Base-by-base conservation (phyloP, 92 coral and sea anemone genomes). In the Heliopora coerulea region DNA sequence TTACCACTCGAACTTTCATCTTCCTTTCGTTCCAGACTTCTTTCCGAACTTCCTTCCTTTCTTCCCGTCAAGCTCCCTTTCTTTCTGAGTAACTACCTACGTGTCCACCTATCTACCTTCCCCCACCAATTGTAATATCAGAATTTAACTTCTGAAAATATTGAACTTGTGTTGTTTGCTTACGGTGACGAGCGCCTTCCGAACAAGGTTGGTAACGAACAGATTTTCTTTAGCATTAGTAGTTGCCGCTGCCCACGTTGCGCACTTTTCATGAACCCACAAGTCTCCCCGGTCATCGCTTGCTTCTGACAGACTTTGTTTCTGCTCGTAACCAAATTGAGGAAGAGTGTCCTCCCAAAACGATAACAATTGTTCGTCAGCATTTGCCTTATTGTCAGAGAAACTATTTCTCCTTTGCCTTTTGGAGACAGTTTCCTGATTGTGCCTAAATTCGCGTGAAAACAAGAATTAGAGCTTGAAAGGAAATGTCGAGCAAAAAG, bases 231-330 rank as follows among this genome's bases (percentile, higher is more conserved):
- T 58, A 50, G 17, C 35, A 37, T 70, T 70, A 15, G 77, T 24
- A 54, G 96, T 78, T 17, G 99, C 85, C 32, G 91, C 80, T 0
- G 99, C 90, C 99, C 99, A 95, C 12, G 96, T 92, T 0, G 99
- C 99, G 82, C 99, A 95, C 61, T 80, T 88, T 64, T 95, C 99
- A 33, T 95, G 99, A 19, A 95, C 99, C 96, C 96, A 95, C 30
- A 95, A 81, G 57, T 78, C 86, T 21, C 99, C 99, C 31, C 87
- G 78, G 37, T 40, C 58, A 67, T 95, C 97, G 56, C 91, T 82
- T 32, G 88, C 79, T 23, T 85, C 88, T 56, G 84, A 67, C 56
- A 95, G 75, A 41, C 86, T 87, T 49, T 88, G 86, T 62, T 88
- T 87, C 59, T 46, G 79, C 28, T 73, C 87, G 63, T 79, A 90